A percentile compares a stretch with the other conserved stretches of the same genome.
phyloP scores from a whole-genome alignment of 2,888 invertebrate species.

The Chrysodeixis includens region DNA sequence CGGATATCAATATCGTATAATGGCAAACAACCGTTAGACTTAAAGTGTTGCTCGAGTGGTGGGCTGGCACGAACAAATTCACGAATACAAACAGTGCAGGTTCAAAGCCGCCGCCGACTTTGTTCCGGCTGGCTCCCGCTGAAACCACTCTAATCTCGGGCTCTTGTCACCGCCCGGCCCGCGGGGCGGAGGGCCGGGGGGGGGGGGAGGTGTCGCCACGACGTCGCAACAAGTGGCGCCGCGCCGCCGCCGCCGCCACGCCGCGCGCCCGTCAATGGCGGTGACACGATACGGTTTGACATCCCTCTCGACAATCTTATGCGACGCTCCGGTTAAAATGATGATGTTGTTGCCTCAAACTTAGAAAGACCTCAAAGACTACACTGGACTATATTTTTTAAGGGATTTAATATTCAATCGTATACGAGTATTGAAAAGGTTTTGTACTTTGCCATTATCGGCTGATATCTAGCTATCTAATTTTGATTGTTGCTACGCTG shows the following conservation, averaged over 20 bases:
- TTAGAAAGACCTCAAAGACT: background rate
- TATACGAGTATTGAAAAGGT: too few relatives aligned
- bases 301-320: background rate
- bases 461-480: too few relatives aligned
- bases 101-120: constrained; percentile 39
- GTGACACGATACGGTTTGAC: constrained; percentile 29
- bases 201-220: constrained; percentile 27
- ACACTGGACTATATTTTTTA: background rate
- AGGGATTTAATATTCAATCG: too few relatives aligned
- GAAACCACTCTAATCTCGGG: constrained; percentile 52
- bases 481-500: background rate
- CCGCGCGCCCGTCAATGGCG: constrained; percentile 29
- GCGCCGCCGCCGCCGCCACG: constrained; percentile 43
- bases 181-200: background rate
- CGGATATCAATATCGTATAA: constrained; percentile 13
- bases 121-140: constrained; percentile 33
- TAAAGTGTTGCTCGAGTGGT: constrained; percentile 19
- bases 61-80: constrained; percentile 23
- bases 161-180: background rate
- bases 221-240: constrained; percentile 83
- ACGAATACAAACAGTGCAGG: constrained; percentile 31
- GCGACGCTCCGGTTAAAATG: constrained; percentile 6
- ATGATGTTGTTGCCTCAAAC: background rate
- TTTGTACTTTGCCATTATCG: too few relatives aligned
- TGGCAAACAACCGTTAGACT: constrained; percentile 3